Evolutionary conservation across 2,797 vertebrate genomes (phyloP).

Genomic region (Pseudomugil tenellus): DNA sequence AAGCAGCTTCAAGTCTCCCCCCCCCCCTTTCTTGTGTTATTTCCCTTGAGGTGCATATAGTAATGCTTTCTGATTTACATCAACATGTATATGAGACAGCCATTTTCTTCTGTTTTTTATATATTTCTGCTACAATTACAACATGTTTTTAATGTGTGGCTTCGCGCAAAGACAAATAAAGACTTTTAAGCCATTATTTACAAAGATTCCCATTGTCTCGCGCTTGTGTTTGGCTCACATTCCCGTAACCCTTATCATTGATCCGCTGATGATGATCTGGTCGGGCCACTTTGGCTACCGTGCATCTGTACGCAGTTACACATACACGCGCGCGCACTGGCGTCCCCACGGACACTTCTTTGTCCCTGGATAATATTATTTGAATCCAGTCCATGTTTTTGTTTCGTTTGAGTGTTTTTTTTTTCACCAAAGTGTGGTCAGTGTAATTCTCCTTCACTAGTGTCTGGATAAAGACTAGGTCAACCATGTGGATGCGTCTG

Average conservation of each 20-base stretch:
- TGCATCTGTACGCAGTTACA: slow-evolving; percentile 62
- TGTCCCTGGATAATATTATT: slow-evolving; percentile 74
- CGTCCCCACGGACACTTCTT: slow-evolving; percentile 42
- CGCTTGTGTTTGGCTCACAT: slow-evolving; percentile 71
- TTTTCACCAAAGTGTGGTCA: slow-evolving; percentile 60
- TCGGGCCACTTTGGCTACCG: slow-evolving; percentile 71
- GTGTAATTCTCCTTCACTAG: slow-evolving; percentile 84
- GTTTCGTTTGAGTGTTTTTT: slow-evolving; percentile 73
- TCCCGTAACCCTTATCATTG: slow-evolving; percentile 69
- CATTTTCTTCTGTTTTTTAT: neutral
- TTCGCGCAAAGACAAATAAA: neutral
- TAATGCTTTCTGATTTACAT: slow-evolving; percentile 43
- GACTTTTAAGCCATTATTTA: slow-evolving; percentile 36
- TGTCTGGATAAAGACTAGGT: slow-evolving; percentile 89
- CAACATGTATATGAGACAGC: slow-evolving; percentile 18
- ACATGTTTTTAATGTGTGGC: neutral
- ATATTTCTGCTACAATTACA: neutral
- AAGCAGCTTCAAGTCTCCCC: slow-evolving; percentile 49
- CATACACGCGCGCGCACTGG: slow-evolving; percentile 72
- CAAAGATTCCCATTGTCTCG: slow-evolving; percentile 58
- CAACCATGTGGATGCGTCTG: slow-evolving; percentile 92
- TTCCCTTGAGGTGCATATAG: slow-evolving; percentile 30
- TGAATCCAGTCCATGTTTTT: slow-evolving; percentile 89
- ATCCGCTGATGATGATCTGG: slow-evolving; percentile 72
- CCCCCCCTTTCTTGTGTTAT: slow-evolving; percentile 47